Evolutionary conservation across 2,888 invertebrate genomes (phyloP), one percentile per base, ranked within the genome.

Genomic region (Eupithecia dodoneata): DNA sequence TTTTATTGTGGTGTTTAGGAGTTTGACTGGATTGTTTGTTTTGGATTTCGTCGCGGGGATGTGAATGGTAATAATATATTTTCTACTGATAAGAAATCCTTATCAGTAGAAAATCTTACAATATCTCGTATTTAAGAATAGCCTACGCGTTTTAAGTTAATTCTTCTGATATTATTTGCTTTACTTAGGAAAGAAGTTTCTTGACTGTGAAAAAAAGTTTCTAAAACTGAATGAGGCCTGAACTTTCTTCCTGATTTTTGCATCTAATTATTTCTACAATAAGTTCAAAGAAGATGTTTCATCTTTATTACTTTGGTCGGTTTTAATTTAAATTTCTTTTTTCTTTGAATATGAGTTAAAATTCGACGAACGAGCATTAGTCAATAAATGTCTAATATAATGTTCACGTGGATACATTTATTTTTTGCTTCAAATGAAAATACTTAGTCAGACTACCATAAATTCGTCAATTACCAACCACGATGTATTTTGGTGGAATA

Each of bases 1-100:
- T 90, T 90, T 89, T 88, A 89, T 85, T 89, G 85, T 84, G 84
- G 82, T 80, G 18, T 30, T 30, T 82, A 82, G 80, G 86, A 84
- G 77, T 81, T 77, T 63, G 77, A 83, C 84, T 79, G 83, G 81
- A 83, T 85, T 85, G 79, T 81, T 80, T 79, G 59, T 81, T 82
- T 86, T 84, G 81, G 80, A 80, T 85, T 84, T 82, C 81, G 71
- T 79, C 82, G 81, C 44, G 72, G 42, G 41, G 63, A 73, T 73
- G 71, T 59, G 4, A 75, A 44, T 72, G 67, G 70, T 70, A 70
- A 59, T 30, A 59, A 70, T 45, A 30, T 10, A 59, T 18, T 18
- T 18, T 59, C 3, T 9, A 59, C 10, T 18, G 59, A 55, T 55
- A 55, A 59, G 59, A 18, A 59, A 10, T 30, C 30, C 30, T 30